Evolutionary conservation across 2,113 vertebrate genomes (phyloP), one percentile per base, ranked within the genome.

Genomic region (Raja brachyura): DNA sequence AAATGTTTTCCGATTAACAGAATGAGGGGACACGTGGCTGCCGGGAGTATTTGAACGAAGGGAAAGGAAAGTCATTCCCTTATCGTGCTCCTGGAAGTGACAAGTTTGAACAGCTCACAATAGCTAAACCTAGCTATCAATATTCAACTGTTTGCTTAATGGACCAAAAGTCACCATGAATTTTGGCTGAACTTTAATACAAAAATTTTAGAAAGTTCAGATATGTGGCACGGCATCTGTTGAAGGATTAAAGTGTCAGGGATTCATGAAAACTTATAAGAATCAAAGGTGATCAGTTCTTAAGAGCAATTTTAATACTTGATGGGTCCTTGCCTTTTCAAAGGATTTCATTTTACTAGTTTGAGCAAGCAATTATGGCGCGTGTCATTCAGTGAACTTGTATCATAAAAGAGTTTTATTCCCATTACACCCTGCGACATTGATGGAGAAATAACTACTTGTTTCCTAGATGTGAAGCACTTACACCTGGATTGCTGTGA

Each of bases 281-380:
- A 73, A 92, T 31, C 88, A 48, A 73, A 18, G 68, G 33, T 73
- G 90, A 73, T 92, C 66, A 73, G 90, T 20, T 73, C 90, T 92
- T 92, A 54, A 54, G 39, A 92, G 90, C 90, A 73, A 63, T 92
- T 92, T 92, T 92, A 92, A 92, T 92, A 73, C 90, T 92, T 92
- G 70, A 92, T 92, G 10, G 68, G 39, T 92, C 20, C 68, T 54
- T 5, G 63, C 28, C 66, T 39, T 90, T 90, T 70, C 86, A 90
- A 90, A 90, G 63, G 86, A 68, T 90, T 92, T 92, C 90, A 92
- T 92, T 74, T 92, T 73, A 73, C 66, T 54, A 92, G 90, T 92
- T 73, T 92, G 68, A 92, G 66, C 90, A 73, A 92, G 86, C 90
- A 73, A 92, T 92, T 92, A 92, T 68, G 70, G 90, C 48, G 54